Conservation (phyloP, 2,113 vertebrate genomes). For the Bostrychus sinensis region DNA sequence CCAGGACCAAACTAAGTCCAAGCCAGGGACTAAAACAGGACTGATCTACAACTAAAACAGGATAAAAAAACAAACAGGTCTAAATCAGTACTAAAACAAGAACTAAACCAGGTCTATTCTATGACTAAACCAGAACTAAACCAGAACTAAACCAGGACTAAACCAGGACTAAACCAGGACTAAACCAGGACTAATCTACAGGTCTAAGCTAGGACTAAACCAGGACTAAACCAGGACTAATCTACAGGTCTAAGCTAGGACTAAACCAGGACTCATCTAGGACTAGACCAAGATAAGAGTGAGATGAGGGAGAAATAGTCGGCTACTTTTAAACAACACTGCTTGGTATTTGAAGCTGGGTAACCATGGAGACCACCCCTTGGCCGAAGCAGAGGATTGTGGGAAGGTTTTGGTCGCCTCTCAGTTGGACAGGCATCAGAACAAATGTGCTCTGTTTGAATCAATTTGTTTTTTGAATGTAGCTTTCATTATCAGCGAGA, state of each 20-base stretch:
- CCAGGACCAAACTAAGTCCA: too few species aligned
- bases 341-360: conserved; percentile 25
- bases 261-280: neutral
- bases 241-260: neutral
- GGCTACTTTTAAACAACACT: conserved; percentile 7
- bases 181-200: neutral
- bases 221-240: neutral
- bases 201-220: neutral
- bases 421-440: conserved; percentile 45
- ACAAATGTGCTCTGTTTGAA: conserved; percentile 22
- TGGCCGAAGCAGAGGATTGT: conserved; percentile 57
- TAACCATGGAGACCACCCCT: conserved; percentile 53
- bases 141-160: neutral
- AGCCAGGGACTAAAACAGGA: too few species aligned
- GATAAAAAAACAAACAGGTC: too few species aligned
- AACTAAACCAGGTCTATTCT: too few species aligned
- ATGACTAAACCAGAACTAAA: neutral
- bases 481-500: neutral
- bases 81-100: too few species aligned
- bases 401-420: conserved; percentile 57
- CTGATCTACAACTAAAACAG: too few species aligned
- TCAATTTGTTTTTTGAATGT: neutral
- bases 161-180: neutral
- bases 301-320: neutral
- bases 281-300: neutral